Conservation (phyloP, 2,797 vertebrate species). For the Enteromius anoplus region DNA sequence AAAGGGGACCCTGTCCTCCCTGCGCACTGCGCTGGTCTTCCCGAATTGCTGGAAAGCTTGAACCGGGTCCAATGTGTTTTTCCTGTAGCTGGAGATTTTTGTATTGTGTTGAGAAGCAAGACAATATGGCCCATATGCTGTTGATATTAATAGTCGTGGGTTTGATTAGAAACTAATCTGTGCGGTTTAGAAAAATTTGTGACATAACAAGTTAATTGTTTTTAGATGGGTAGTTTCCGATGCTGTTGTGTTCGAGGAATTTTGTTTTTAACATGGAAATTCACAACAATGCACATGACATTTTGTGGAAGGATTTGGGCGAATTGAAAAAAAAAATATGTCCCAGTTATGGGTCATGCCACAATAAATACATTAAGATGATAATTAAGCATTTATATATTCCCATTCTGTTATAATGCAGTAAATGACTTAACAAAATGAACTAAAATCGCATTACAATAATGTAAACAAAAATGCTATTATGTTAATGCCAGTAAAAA, state of each 20-base stretch:
- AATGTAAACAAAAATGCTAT: background rate
- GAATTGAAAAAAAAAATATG: background rate
- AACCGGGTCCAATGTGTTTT: slow-evolving; percentile 25
- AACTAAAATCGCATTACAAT: background rate
- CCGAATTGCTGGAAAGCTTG: slow-evolving; percentile 53
- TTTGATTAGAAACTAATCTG: slow-evolving; percentile 9
- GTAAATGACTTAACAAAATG: background rate
- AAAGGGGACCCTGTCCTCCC: slow-evolving; percentile 54
- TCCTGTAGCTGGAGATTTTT: slow-evolving; percentile 19
- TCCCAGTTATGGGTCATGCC: background rate
- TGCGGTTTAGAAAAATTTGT: background rate
- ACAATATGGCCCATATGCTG: background rate
- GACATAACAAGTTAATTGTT: slow-evolving; percentile 6
- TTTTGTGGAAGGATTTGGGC: background rate
- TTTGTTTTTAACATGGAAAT: background rate
- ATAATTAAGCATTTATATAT: background rate
- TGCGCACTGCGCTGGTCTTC: slow-evolving; percentile 21
- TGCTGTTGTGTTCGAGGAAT: background rate
- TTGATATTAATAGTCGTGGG: background rate
- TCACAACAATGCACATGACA: background rate
- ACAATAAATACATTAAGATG: too few relatives aligned
- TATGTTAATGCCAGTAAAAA: background rate
- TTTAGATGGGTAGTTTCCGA: slow-evolving; percentile 5
- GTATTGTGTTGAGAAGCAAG: slow-evolving; percentile 15
- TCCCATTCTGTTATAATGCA: background rate